Evolutionary conservation across 2,797 vertebrate genomes (phyloP).

Genomic region (Diceros bicornis): DNA sequence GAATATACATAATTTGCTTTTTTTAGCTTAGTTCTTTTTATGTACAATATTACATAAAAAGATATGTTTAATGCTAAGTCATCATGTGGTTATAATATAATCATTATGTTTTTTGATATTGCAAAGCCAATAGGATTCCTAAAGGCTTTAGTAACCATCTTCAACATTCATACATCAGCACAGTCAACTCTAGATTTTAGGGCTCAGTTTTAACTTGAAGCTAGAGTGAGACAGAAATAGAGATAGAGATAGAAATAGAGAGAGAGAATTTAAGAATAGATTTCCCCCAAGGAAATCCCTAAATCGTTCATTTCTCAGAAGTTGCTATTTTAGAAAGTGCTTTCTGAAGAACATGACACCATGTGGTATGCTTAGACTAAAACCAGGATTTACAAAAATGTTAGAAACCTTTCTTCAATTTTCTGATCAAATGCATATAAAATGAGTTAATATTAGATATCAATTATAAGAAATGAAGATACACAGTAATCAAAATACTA

Average conservation of each 20-base stretch:
- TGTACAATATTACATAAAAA: not conserved
- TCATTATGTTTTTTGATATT: constrained; percentile 4
- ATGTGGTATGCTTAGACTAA: constrained; percentile 40
- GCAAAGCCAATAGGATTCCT: not conserved
- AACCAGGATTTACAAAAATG: constrained; percentile 59
- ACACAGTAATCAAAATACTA: not conserved
- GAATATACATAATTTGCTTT: not conserved
- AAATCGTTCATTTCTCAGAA: constrained; percentile 63
- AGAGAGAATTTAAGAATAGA: not conserved
- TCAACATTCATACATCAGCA: constrained; percentile 61
- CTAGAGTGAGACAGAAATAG: not conserved
- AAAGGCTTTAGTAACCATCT: not conserved
- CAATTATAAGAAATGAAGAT: not conserved
- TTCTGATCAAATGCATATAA: constrained; percentile 35
- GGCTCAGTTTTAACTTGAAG: constrained; percentile 56
- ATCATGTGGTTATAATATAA: not conserved
- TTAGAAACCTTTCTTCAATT: not conserved
- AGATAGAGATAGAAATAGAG: not conserved
- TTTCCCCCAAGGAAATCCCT: constrained; percentile 61
- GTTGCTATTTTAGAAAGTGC: constrained; percentile 60
- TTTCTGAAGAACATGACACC: constrained; percentile 64
- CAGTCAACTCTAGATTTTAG: constrained; percentile 36
- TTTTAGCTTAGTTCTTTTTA: constrained; percentile 18
- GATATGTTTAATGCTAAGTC: not conserved
- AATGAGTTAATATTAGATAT: constrained; percentile 57